Base-by-base conservation (phyloP, 2,113 vertebrate species). In the Oncorhynchus gorbuscha region DNA sequence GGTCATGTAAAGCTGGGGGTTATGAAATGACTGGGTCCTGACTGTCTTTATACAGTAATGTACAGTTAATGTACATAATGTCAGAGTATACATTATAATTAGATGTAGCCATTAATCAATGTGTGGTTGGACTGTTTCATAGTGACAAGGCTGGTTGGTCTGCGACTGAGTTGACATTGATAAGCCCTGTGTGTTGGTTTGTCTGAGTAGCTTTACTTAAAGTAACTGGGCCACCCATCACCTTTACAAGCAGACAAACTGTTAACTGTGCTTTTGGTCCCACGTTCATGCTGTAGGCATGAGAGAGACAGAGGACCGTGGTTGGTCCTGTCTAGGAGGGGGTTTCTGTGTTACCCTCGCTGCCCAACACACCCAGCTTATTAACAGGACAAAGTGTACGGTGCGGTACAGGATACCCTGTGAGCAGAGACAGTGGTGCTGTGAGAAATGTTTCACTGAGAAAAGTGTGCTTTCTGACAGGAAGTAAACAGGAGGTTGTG, bases 381-480 rank as follows among this genome's bases (percentile, higher is more conserved):
- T 20, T 14, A 58, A 20, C 22, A 22, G 2, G 58, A 71, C 71
- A 76, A 76, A 84, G 71, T 59, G 14, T 39, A 82, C 70, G 85
- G 74, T 78, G 68, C 76, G 84, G 62, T 79, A 82, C 75, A 72
- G 74, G 77, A 77, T 85, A 86, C 82, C 84, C 83, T 92, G 88
- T 85, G 86, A 89, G 87, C 84, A 83, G 81, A 88, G 85, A 82
- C 79, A 85, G 85, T 87, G 89, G 84, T 84, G 20, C 59, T 9
- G 59, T 22, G n/a, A 14, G 1, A 62, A 9, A 62, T 9, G 18
- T 58, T 58, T 0, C 55, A 71, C 14, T 22, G 61, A 66, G 39
- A 61, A 55, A 88, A 86, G 84, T 92, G 92, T 93, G 92, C 92
- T 92, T 91, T 89, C 81, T 83, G 83, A 88, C 86, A 84, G 81